These are phyloP conservation scores for Synanthedon vespiformis DNA, from an alignment of 2,888 invertebrate genomes.

Conservation along the genomic window DNA sequence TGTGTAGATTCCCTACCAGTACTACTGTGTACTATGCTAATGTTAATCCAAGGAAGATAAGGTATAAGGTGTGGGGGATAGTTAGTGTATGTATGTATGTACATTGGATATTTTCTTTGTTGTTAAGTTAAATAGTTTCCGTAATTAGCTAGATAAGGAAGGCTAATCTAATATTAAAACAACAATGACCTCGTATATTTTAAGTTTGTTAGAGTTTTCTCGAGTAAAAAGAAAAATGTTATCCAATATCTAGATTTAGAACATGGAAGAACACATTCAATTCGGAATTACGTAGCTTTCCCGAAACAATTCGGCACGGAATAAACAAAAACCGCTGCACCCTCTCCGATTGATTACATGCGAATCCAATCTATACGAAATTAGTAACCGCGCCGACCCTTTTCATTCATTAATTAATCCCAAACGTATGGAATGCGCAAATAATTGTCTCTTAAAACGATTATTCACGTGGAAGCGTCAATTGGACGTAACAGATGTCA, in stretches of 20 bases:
- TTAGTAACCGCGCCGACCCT: conserved; percentile 49
- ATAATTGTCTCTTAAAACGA: conserved; percentile 56
- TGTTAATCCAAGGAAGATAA: neutral
- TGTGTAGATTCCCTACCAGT: too few relatives aligned
- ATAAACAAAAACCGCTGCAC: conserved; percentile 20
- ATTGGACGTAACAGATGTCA: conserved; percentile 41
- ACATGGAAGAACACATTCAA: too few relatives aligned
- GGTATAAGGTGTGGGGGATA: neutral
- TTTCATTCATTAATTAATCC: conserved; percentile 63
- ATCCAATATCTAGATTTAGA: too few relatives aligned
- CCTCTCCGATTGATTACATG: conserved; percentile 34
- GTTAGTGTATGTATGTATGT: neutral
- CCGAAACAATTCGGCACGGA: conserved; percentile 5
- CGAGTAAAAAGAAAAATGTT: too few relatives aligned
- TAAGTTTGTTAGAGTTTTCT: too few relatives aligned
- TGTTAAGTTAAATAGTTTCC: neutral
- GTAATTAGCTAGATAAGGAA: neutral
- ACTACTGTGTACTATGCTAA: neutral
- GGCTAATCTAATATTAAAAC: neutral
- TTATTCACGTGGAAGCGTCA: conserved; percentile 45
- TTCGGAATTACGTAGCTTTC: neutral
- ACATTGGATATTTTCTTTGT: conserved; percentile 1
- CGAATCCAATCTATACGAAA: conserved; percentile 44
- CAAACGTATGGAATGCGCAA: conserved; percentile 42
- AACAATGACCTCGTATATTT: too few relatives aligned